Evolutionary conservation across 2,797 vertebrate species (phyloP), one percentile per base, ranked within the genome.

Genomic region (Gouania willdenowi): DNA sequence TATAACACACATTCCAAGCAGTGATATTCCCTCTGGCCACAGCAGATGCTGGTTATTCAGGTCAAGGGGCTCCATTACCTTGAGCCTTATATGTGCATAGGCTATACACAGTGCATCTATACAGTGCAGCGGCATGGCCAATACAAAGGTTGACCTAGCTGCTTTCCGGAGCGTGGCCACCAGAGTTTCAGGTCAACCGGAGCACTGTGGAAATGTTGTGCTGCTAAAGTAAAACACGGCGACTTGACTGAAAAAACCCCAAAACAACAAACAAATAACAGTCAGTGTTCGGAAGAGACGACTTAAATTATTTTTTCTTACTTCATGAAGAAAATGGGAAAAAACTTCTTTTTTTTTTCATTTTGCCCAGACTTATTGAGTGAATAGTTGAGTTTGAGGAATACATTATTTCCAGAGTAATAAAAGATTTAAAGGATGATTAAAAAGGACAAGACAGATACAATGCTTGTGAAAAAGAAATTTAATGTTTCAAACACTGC

Each of bases 41-140:
- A 41, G 45, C 71, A 83, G 45, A 73, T 78, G 66, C 70, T 51
- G 51, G 12, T 26, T 67, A 77, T 78, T 78, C 58, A 68, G 75
- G 63, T 74, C 71, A 76, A 64, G 40, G 24, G 49, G 41, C 42
- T 24, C 47, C 35, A 22, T 33, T 51, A 43, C 75, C 64, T 59
- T 61, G 63, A 62, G 31, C 45, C n/a, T 30, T 43, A 70, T 39
- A 47, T 68, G 49, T 41, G 46, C 23, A 23, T 44, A 14, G 13
- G 27, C 41, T 44, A n/a, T n/a, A 27, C 41, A 39, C 41, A 39
- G 22, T 35, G 19, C 25, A 34, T 24, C 6, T 8, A 28, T 14
- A 14, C 37, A 37, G 18, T 42, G 43, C 7, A 26, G 13, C 12
- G 26, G 33, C 41, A 30, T 49, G 36, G 38, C 45, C 48, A 52